Evolutionary conservation across 1,140 invertebrate genomes (phyloP).

Genomic region (Pogonomyrmex californicus): DNA sequence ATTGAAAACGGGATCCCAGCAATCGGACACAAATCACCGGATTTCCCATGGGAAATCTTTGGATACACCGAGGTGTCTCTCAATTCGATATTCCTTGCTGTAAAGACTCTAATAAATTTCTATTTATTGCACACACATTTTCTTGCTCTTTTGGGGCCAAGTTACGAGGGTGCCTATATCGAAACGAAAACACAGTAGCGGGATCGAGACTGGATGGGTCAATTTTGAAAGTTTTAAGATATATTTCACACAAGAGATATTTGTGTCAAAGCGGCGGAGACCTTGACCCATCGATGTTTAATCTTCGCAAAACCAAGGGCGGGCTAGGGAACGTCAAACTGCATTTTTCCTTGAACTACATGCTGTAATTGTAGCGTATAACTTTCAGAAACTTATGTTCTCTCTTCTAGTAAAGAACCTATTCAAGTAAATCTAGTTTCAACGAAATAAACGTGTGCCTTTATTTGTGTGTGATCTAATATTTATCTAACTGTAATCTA

Average conservation of each 20-base stretch:
- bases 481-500: no score
- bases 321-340: neutral
- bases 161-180: neutral
- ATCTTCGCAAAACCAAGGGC: slow-evolving; percentile 32
- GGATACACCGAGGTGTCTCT: neutral
- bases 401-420: neutral
- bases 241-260: neutral
- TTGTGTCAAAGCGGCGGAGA: neutral
- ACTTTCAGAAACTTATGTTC: neutral
- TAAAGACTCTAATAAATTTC: slow-evolving; percentile 21
- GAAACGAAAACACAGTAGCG: neutral
- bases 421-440: neutral
- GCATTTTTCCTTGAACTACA: slow-evolving; percentile 41
- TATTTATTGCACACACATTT: neutral
- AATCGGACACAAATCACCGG: neutral
- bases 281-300: slow-evolving; percentile 50
- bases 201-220: neutral
- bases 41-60: neutral
- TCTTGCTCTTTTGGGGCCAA: neutral
- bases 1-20: neutral
- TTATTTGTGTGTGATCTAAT: no score
- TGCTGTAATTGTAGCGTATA: slow-evolving; percentile 18
- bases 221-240: slow-evolving; percentile 24
- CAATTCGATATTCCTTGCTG: neutral
- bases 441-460: neutral